Base-by-base conservation (phyloP, 1,140 invertebrate species). In the Lordiphosa collinella region DNA sequence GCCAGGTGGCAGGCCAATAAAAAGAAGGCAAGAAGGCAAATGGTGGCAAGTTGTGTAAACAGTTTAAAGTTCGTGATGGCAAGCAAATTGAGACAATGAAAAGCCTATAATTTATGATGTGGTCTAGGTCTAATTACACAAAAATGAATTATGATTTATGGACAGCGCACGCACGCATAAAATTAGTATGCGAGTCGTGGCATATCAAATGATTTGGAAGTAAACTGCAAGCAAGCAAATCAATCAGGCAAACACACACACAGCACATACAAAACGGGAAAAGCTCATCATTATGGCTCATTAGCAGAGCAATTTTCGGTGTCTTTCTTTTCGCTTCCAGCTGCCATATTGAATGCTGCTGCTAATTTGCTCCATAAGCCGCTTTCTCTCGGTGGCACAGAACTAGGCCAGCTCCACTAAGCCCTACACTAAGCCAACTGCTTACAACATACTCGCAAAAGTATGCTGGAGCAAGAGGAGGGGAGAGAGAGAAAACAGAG, bases 101-200 rank as follows among this genome's bases (percentile, higher is more conserved):
- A 76, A 84, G 78, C 67, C 66, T 43, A 55, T 80, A 76, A 84
- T 78, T 84, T 80, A 80, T 84, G 69, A 57, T 66, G 76, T 68
- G 78, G 78, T 58, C 60, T 51, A 57, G 76, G 54, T 72, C 72
- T 80, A 80, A 80, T 80, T 80, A 68, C 72, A 64, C 72, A 64
- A 84, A 80, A 80, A 84, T 84, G 76, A 80, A 80, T 84, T 72
- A 80, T 80, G 76, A 80, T 80, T 80, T 80, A 80, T 84, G 65
- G 66, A 37, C 56, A 9, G 13, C 8, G 37, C 71, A 61, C 22
- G 22, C 22, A 25, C 5, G 22, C 22, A 71, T 73, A 71, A 73
- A 71, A 49, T 59, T 61, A 61, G 56, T 53, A 75, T 65, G 76
- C 70, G 60, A 74, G 52, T 58, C 51, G 18, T 69, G 55, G 57